Evolutionary conservation across 64 coral and sea anemone species (phyloP).

Genomic region (Dendronephthya gigantea): DNA sequence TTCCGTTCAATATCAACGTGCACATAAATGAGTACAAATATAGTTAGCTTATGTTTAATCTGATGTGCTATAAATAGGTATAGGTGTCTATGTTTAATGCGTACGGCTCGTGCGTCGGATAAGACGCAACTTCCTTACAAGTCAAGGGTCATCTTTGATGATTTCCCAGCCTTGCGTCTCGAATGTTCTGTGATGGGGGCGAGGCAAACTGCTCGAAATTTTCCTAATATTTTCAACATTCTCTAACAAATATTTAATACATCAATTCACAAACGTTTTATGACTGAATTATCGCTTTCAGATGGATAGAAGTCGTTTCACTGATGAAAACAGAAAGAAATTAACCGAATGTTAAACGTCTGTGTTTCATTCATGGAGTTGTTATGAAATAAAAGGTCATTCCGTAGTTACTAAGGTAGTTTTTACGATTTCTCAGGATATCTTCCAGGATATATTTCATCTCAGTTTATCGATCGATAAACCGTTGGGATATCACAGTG

Average conservation of each 20-base stretch:
- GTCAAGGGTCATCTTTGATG: not conserved
- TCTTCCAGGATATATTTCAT: too few relatives aligned
- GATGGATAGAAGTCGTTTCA: not conserved
- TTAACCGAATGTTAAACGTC: too few relatives aligned
- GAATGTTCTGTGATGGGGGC: not conserved
- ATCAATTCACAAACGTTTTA: not conserved
- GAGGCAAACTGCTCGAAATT: not conserved
- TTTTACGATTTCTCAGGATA: too few relatives aligned
- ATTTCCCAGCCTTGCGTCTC: not conserved
- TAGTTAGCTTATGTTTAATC: not conserved
- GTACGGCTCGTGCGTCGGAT: not conserved
- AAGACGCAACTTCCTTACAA: not conserved
- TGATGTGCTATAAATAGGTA: not conserved
- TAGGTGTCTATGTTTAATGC: not conserved
- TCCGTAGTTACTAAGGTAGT: too few relatives aligned
- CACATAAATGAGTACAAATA: not conserved
- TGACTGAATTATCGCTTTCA: not conserved
- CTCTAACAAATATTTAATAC: not conserved
- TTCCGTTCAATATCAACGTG: not conserved
- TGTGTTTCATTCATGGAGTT: too few relatives aligned
- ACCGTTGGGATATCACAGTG: too few relatives aligned
- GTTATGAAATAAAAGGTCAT: too few relatives aligned
- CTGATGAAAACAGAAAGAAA: too few relatives aligned
- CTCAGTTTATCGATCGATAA: too few relatives aligned
- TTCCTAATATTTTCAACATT: not conserved